Evolutionary conservation across 2,113 vertebrate species (phyloP).

Genomic region (Theristicus caerulescens): DNA sequence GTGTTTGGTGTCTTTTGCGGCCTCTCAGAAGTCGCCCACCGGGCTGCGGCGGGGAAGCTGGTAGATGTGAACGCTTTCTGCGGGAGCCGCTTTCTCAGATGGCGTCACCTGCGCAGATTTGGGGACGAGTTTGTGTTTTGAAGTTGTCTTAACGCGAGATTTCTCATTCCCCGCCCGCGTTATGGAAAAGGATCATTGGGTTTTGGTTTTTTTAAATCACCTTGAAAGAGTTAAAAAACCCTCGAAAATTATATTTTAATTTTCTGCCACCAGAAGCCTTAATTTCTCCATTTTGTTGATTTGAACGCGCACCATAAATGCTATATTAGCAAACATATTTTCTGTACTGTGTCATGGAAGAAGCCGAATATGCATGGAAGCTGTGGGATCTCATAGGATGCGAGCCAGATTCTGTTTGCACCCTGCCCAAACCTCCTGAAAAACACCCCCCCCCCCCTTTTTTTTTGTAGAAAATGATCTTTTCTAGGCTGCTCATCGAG

Average conservation of each 20-base stretch:
- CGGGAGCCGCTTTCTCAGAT: background rate
- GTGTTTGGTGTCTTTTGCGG: background rate
- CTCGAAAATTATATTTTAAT: background rate
- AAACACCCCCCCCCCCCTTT: background rate
- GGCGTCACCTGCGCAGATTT: background rate
- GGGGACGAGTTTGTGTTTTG: background rate
- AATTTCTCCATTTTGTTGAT: background rate
- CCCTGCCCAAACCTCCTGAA: background rate
- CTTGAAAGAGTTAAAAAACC: background rate
- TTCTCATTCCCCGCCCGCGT: background rate
- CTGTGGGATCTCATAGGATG: background rate
- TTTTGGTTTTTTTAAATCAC: background rate
- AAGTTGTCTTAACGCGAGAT: background rate
- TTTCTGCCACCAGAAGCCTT: background rate
- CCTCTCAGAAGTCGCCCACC: background rate
- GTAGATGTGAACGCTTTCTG: background rate
- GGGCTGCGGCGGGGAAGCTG: background rate
- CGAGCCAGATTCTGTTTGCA: background rate
- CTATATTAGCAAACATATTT: background rate
- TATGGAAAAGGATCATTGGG: background rate
- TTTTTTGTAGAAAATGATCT: background rate
- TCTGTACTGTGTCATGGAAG: background rate
- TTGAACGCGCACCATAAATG: background rate
- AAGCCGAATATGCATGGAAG: background rate
- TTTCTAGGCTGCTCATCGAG: background rate